Base-by-base conservation (phyloP, 2,888 invertebrate species). In the Phrixothrix hirtus region DNA sequence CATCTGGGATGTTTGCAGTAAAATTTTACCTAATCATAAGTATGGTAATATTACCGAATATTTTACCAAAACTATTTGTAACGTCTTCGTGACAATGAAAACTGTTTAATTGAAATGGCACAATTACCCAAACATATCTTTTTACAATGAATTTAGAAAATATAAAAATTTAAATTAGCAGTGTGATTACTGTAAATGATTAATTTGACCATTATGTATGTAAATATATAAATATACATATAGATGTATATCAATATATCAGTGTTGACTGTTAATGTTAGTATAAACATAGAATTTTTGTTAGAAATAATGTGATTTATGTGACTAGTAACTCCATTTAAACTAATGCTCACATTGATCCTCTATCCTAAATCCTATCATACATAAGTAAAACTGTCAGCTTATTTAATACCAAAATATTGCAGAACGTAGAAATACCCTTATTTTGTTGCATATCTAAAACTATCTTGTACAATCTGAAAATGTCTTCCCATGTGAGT, bases 261-360 rank as follows among this genome's bases (percentile, higher is more conserved):
- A 73, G 71, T 74, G 74, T 75, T 74, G 73, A 74, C 73, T 73
- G 73, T 73, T 74, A 71, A 59, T 65, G 63, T 69, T 72, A 72
- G 69, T 30, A 44, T 45, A 46, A 30, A 39, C 32, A 30, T 52
- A 52, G 52, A 5, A 5, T 39, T 41, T 44, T 41, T 44, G 46
- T 41, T 52, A 52, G 52, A 25, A 36, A 52, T 52, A 52, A 52
- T 35, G 43, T 49, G 43, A 43, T 49, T 48, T 49, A 43, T 45
- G 51, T 51, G 38, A 51, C 34, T 44, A 36, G 42, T 37, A 21
- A 42, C 42, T 39, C 41, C 29, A 41, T 48, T 21, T 21, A 21
- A 54, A 49, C 37, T 53, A 45, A 58, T 59, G 63, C 63, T 63
- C 63, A 63, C 55, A 58, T 56, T 55, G 49, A 14, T 34, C 42